Evolutionary conservation across 2,113 vertebrate species (phyloP).

Genomic region (Etia nguti): DNA sequence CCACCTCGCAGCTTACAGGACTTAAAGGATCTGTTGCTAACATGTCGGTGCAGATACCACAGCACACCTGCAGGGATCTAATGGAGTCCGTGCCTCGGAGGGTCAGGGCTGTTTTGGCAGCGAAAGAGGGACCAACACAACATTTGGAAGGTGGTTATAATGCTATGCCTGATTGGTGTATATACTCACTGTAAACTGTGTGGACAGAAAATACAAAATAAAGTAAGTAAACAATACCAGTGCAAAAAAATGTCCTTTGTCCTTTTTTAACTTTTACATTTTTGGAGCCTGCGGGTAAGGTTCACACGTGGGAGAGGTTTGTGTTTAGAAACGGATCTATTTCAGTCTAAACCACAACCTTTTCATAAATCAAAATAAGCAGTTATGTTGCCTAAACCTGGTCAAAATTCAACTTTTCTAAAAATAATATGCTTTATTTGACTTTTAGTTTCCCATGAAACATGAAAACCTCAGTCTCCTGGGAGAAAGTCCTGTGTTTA

Average conservation of each 20-base stretch:
- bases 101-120: not conserved
- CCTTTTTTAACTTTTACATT: not conserved
- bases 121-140: not conserved
- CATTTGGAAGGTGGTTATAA: not conserved
- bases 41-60: not conserved
- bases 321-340: not conserved
- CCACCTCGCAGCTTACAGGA: not conserved
- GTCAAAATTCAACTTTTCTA: not conserved
- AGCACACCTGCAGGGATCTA: not conserved
- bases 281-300: not conserved
- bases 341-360: not conserved
- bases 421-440: not conserved
- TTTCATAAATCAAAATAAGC: not conserved
- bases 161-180: not conserved
- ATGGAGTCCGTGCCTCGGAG: rapidly evolving
- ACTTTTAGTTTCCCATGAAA: not conserved
- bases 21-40: not conserved
- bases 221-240: not conserved
- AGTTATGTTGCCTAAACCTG: not conserved
- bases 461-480: not conserved
- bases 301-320: not conserved
- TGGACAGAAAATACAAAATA: not conserved
- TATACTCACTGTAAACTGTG: not conserved
- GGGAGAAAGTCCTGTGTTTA: not conserved
- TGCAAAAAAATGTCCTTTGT: not conserved